Base-by-base conservation (phyloP, 35 echinoderm and acorn worm genomes). In the Eucidaris tribuloides region DNA sequence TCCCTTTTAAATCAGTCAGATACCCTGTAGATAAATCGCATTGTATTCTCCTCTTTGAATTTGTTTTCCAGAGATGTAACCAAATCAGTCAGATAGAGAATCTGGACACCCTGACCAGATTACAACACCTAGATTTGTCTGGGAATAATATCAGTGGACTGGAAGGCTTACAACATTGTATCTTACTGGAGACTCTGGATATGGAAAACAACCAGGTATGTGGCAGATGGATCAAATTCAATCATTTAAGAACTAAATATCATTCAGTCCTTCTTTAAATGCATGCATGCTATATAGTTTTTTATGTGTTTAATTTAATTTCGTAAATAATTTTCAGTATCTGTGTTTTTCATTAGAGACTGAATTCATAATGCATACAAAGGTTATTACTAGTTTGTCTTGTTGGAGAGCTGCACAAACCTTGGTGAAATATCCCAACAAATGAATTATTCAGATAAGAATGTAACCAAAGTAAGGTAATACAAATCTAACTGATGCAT, bases 151-250 rank as follows among this genome's bases (percentile, higher is more conserved):
- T 99, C 68, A 83, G 86, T 57, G 91, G 96, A 42, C 46, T 99
- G 18, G 81, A 83, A 52, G 96, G 96, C 1, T 62, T 99, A 35
- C 77, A 89, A 77, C 79, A 55, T 28, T 89, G 92, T 80, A 71
- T 63, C 58, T 35, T 99, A 1, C 71, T 99, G 54, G 96, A 99
- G 58, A 86, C 66, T 4, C 58, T 99, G 22, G 96, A 99, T 72
- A 64, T 99, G 28, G 96, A 99, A 79, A 92, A 99, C 65, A 99
- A 99, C 48, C 91, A 99, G 81, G 96, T 99, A 64, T 82, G 85
- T 62, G 19, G 40, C 1, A 23, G 38, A 18, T 50, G 22, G 33
- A 7, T 48, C n/a, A n/a, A n/a, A n/a, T n/a, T n/a, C n/a, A n/a
- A n/a, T n/a, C n/a, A n/a, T n/a, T n/a, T n/a, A n/a, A n/a, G n/a